Conservation (phyloP, 2,797 vertebrate species). For the Cephalopachus bancanus region DNA sequence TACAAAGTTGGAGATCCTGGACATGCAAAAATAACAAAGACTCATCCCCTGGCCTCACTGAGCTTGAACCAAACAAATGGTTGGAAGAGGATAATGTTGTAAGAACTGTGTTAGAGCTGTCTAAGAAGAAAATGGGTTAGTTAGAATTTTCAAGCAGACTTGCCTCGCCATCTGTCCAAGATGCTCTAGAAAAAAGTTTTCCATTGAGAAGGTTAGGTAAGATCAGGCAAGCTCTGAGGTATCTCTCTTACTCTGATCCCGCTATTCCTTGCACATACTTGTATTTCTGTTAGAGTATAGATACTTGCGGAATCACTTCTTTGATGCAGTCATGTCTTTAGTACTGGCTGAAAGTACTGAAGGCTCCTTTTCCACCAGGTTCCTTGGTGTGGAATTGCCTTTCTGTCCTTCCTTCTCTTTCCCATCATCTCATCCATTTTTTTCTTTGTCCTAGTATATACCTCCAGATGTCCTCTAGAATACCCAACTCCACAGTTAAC, state of each 20-base stretch:
- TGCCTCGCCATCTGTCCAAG: not conserved
- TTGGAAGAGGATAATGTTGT: not conserved
- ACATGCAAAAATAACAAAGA: not conserved
- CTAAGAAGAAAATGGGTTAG: not conserved
- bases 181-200: not conserved
- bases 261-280: not conserved
- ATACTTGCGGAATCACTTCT: not conserved
- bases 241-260: not conserved
- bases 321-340: not conserved
- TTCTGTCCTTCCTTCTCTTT: not conserved
- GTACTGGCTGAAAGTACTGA: too few relatives aligned
- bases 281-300: not conserved
- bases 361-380: not conserved
- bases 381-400: not conserved
- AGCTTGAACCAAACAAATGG: not conserved
- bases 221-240: not conserved
- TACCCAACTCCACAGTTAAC: not conserved
- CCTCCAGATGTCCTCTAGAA: not conserved
- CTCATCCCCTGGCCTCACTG: not conserved
- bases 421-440: not conserved
- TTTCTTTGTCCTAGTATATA: not conserved
- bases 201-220: not conserved
- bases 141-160: constrained; percentile 41
- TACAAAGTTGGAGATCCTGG: constrained; percentile 14
- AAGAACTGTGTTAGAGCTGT: not conserved